Percentiles rank a stretch among this genome's conserved stretches.
phyloP scores from a whole-genome alignment of 2,797 vertebrate genomes.

The Aselliscus stoliczkanus region DNA sequence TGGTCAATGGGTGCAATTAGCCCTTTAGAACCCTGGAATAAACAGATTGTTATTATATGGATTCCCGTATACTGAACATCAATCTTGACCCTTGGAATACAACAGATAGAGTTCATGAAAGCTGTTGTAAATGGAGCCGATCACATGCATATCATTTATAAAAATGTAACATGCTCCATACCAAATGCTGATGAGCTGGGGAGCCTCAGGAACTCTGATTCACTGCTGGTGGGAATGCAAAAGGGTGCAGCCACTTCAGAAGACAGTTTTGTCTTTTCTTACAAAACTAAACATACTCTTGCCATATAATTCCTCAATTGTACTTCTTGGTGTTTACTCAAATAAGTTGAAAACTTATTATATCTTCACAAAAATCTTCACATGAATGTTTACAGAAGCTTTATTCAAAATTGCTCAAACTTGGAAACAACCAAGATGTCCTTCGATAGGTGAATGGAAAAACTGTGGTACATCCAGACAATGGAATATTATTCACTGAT shows the following conservation, averaged over 20 bases:
- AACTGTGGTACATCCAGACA: not conserved
- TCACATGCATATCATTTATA: not conserved
- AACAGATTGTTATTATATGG: not conserved
- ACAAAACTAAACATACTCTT: not conserved
- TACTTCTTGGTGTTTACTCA: not conserved
- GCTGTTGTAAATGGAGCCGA: not conserved
- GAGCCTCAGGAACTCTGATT: not conserved
- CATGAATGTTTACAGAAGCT: not conserved
- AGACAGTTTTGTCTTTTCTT: not conserved
- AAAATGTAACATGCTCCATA: not conserved
- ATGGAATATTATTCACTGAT: not conserved
- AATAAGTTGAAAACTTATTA: not conserved
- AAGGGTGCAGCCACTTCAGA: not conserved
- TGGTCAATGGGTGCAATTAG: not conserved
- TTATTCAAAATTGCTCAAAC: not conserved
- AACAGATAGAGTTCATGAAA: not conserved
- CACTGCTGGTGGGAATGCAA: not conserved
- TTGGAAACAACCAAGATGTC: not conserved
- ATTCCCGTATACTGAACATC: not conserved
- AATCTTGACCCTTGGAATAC: not conserved
- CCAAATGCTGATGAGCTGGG: not conserved
- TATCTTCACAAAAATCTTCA: not conserved
- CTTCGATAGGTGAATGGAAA: not conserved
- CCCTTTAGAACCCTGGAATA: not conserved
- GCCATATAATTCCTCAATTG: not conserved